Base-by-base conservation (phyloP, 2,888 invertebrate species). In the Embidobia sp. region DNA sequence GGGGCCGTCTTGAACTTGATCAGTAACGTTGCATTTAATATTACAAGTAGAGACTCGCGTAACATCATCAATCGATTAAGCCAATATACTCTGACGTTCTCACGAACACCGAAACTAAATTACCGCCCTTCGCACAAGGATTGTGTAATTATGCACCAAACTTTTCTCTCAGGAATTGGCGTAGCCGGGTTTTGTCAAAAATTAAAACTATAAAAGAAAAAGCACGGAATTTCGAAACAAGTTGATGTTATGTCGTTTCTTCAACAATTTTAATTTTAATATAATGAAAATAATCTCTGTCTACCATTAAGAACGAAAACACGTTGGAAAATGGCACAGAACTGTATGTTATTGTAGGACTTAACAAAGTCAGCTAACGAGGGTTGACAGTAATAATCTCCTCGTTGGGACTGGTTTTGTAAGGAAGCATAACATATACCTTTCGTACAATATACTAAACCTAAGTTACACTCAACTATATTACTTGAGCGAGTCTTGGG, bases 301-400 rank as follows among this genome's bases (percentile, higher is more conserved):
- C 57, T 69, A 59, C 69, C 49, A 49, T 59, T 59, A 69, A 69
- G 69, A 69, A 59, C 27, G 69, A 69, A 69, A 69, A 59, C 57
- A 57, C 29, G 57, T 8, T 42, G 31, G 40, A 53, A 67, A 67
- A 67, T 67, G 40, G 42, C 35, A 31, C 3, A 18, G 57, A 37
- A 46, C 57, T 57, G 49, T 48, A 49, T 69, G 49, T 59, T 69
- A 59, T 69, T 69, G 59, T 69, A 59, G 69, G 59, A 59, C 69
- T 69, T 69, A 69, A 69, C 69, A 69, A 69, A 69, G 69, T 69
- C 59, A 59, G 59, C 69, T 82, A 82, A 80, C 81, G 79, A 81
- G 81, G 82, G 82, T 81, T 79, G 82, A 81, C 82, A 82, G 79
- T 82, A 81, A 82, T 82, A 82, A 82, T 82, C 82, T 81, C 69